Base-by-base conservation (phyloP, 1,140 invertebrate species). In the Meteorus sp. region DNA sequence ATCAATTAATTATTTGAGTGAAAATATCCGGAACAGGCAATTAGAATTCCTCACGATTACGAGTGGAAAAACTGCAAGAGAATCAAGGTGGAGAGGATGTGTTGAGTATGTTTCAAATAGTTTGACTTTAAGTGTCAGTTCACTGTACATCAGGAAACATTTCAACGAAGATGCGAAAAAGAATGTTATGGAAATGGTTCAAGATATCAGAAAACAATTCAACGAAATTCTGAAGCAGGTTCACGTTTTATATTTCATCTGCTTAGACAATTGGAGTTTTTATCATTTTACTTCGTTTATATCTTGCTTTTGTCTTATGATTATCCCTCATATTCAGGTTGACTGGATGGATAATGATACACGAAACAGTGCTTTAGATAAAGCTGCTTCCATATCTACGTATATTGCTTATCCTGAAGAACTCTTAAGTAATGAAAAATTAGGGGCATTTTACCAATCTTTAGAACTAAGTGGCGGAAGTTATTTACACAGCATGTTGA, bases 21-120 rank as follows among this genome's bases (percentile, higher is more conserved):
- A 92, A 48, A 81, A 85, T 7, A 85, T 92, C 52, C 78, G 89
- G 0, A 85, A 87, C 35, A 75, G 87, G 2, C 89, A 89, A 65
- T 78, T 93, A 29, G 80, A 86, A 23, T 94, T 90, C 71, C 85
- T 85, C 11, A 89, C 88, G 0, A 85, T 85, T 1, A 70, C 93
- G 0, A 89, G 86, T 15, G 92, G 92, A 0, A 88, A 88, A 62
- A 87, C 84, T 0, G 87, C 89, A 61, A 71, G 87, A 23, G 87
- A 90, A 67, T 85, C 89, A 1, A 81, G 92, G 11, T 94, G 92
- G 92, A 91, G 92, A 78, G 88, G 92, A 65, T 93, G 91, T 65
- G 85, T 89, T 6, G 87, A 89, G 60, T 85, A 87, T 3, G 85
- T 88, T 20, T 84, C 86, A 37, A 83, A 84, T 63, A 89, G 86